Percentiles rank a stretch among this genome's conserved stretches.
Evolutionary conservation across 1,140 invertebrate genomes (phyloP).

Genomic region (Elysia chlorotica): DNA sequence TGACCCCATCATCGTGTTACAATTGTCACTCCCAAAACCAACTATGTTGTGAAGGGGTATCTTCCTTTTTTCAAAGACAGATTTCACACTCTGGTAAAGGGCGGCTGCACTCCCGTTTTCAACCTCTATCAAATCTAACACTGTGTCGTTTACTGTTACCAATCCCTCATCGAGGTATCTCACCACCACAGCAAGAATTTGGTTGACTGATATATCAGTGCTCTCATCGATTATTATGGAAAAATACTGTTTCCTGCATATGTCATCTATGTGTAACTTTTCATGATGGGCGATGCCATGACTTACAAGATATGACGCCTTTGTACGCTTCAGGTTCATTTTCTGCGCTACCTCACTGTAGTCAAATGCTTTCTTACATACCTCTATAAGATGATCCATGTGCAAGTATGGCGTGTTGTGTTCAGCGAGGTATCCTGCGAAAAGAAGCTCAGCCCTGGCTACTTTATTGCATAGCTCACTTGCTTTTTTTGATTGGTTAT

Average conservation of each 20-base stretch:
- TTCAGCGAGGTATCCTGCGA: not conserved
- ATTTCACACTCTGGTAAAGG: not conserved
- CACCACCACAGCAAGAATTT: not conserved
- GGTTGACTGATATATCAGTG: not conserved
- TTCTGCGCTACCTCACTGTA: not conserved
- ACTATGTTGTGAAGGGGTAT: not conserved
- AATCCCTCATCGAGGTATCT: not conserved
- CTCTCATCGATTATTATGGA: constrained; percentile 1
- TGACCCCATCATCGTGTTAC: not conserved
- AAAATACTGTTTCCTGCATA: not conserved
- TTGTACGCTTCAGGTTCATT: not conserved
- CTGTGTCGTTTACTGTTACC: not conserved
- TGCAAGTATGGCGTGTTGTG: not conserved
- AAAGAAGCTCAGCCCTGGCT: not conserved
- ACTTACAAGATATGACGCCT: not conserved
- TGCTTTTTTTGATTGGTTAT: not conserved
- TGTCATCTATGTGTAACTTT: not conserved
- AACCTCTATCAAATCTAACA: constrained; percentile 2
- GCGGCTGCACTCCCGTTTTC: not conserved
- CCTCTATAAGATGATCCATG: not conserved
- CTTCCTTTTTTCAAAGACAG: not conserved
- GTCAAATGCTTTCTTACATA: not conserved
- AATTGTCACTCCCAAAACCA: not conserved
- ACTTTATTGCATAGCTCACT: not conserved
- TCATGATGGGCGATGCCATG: not conserved